Base-by-base conservation (phyloP, 1,140 invertebrate species). In the Calephelis nemesis region DNA sequence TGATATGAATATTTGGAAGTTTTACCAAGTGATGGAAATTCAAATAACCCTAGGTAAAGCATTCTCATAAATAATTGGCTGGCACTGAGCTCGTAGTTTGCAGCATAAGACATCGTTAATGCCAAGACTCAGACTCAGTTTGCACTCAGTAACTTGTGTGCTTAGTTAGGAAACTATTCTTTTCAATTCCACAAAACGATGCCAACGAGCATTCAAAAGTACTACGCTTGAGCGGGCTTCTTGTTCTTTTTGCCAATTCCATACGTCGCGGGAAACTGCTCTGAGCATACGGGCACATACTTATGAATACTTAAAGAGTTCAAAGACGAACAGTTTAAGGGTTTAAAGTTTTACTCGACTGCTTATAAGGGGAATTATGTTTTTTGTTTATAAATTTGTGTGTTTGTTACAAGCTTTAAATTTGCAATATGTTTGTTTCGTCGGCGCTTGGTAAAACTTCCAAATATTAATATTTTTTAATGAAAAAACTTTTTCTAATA, bases 121-220 rank as follows among this genome's bases (percentile, higher is more conserved):
- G 62, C 48, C 42, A 50, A 65, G 62, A 9, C 19, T 58, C 47
- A 15, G 42, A 63, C 62, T 60, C 19, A 4, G 54, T 60, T 60
- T 60, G 54, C 54, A 60, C 54, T 63, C 62, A 11, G 62, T 63
- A 71, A 68, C 70, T 71, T 40, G 58, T 15, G 52, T 64, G 62
- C 66, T 74, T 72, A 74, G 68, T 76, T 74, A 74, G 63, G 58
- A 63, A 76, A 76, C 67, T 76, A 72, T 74, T 74, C 68, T 74
- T 74, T 76, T 76, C 75, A 74, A 76, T 76, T 76, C 62, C 72
- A 58, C 70, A 72, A 72, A 70, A 74, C 62, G 63, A 72, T 71
- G 47, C 63, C 63, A 69, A 63, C 45, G 62, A 63, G 42, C 47
- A 30, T 47, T 47, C 47, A 48, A 48, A 63, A 63, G 40, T 63